Evolutionary conservation across 2,888 invertebrate genomes (phyloP), one percentile per base, ranked within the genome.

Genomic region (Coelinius sp.): DNA sequence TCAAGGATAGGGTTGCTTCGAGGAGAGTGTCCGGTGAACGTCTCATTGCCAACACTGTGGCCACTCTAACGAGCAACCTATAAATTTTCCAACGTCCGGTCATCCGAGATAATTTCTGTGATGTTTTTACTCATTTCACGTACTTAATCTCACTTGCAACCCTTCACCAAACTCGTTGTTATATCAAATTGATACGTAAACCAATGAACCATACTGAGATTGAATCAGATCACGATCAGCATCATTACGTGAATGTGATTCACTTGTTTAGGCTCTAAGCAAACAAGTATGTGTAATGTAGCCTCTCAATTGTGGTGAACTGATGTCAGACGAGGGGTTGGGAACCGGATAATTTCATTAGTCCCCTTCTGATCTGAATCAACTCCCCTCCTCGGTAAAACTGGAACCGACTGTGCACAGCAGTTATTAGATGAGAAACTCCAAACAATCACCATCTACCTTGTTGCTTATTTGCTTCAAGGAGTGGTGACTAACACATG

Each of bases 291-390:
- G 35, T 41, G 41, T 41, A 41, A 41, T 41, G 41, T 12, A 49
- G 46, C 46, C 46, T 49, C 17, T 8, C 31, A 31, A 31, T 4
- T 31, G n/a, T 41, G 41, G 10, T 64, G 17, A 10, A 17, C 41
- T 41, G 20, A 41, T 63, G 41, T 63, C 59, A 63, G 41, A 24
- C 1, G 80, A 81, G 81, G 82, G 83, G 84, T 83, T 84, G 81
- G 79, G 78, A 81, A 84, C 82, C 84, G 83, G 85, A 85, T 85
- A 85, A 85, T 86, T 85, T 85, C 83, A 86, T 86, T 85, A 85
- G 84, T 79, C 79, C 74, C 76, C 78, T 80, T 79, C 12, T 59
- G 70, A 22, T 56, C 31, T 56, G 25, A 25, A 25, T 53, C 27
- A 14, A 5, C 27, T 53, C 7, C 31, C 68, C 73, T 69, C 71